Conservation (phyloP, 2,113 vertebrate genomes). For the Neoarius graeffei region DNA sequence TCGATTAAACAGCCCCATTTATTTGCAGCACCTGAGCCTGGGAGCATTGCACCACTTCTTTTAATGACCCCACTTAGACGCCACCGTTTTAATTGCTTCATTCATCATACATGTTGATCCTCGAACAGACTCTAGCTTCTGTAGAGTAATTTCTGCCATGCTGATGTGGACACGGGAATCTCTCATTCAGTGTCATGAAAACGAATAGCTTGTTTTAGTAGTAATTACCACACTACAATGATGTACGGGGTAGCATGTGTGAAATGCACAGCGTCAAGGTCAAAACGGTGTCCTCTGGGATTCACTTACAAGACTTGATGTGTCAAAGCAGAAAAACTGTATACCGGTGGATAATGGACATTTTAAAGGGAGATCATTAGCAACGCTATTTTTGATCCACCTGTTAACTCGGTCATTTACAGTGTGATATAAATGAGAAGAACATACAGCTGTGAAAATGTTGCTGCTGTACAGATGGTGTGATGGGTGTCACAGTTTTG, state of each 20-base stretch:
- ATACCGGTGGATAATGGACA: not conserved
- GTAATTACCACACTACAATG: conserved; percentile 32
- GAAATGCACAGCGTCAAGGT: conserved; percentile 15
- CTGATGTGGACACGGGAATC: conserved; percentile 40
- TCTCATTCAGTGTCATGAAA: conserved; percentile 51
- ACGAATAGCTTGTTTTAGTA: conserved; percentile 59
- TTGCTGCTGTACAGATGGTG: not conserved
- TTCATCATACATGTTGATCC: conserved; percentile 60
- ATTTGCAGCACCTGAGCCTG: conserved; percentile 40
- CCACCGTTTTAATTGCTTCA: conserved; percentile 59
- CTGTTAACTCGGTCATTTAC: conserved; percentile 25
- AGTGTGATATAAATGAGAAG: not conserved
- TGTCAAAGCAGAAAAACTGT: not conserved
- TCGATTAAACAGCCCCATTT: conserved; percentile 45
- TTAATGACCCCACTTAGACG: conserved; percentile 43
- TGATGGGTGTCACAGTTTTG: conserved; percentile 26
- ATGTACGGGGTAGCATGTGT: conserved; percentile 30
- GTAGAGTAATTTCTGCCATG: conserved; percentile 28
- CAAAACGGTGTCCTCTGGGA: conserved; percentile 6
- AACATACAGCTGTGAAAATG: conserved; percentile 16
- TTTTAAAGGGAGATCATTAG: conserved; percentile 18
- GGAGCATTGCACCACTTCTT: conserved; percentile 38
- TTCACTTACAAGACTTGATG: not conserved
- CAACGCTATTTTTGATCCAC: not conserved
- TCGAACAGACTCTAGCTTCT: not conserved